phyloP scores from a whole-genome alignment of 2,797 vertebrate species.

The Neomorphus geoffroyi region DNA sequence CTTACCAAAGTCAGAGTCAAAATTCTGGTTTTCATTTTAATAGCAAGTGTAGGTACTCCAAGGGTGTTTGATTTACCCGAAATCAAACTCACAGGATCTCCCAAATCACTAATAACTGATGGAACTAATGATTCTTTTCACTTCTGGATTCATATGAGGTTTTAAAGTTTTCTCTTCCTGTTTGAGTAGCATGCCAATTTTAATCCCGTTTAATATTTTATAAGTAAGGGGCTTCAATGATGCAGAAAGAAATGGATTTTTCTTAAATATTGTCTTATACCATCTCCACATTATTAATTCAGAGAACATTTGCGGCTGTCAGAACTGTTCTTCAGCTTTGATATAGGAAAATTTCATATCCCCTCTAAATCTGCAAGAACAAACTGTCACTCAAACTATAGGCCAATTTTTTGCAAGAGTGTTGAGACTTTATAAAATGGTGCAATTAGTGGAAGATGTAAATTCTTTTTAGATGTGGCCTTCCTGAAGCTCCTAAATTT shows the following conservation, averaged over 20 bases:
- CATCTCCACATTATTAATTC: slow-evolving; percentile 51
- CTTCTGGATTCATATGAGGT: background rate
- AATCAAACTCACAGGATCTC: background rate
- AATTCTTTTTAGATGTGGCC: slow-evolving; percentile 37
- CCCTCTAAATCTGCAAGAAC: slow-evolving; percentile 52
- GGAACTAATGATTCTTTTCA: background rate
- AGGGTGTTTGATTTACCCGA: background rate
- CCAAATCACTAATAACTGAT: background rate
- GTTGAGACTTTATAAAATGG: slow-evolving; percentile 61
- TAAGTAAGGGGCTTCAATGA: background rate
- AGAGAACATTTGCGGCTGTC: slow-evolving; percentile 34
- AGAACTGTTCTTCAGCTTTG: slow-evolving; percentile 55
- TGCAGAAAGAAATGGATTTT: slow-evolving; percentile 16
- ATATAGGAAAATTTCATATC: slow-evolving; percentile 53
- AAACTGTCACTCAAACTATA: slow-evolving; percentile 56
- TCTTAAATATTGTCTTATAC: slow-evolving; percentile 39
- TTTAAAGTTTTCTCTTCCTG: background rate
- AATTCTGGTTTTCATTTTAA: background rate
- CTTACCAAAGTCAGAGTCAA: background rate
- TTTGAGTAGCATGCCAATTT: slow-evolving; percentile 10
- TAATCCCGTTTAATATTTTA: slow-evolving; percentile 31
- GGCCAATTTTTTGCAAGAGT: slow-evolving; percentile 56
- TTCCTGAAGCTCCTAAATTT: slow-evolving; percentile 43
- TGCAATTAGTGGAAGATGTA: slow-evolving; percentile 52
- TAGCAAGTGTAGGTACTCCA: background rate